Base-by-base conservation (phyloP, 1,140 invertebrate genomes). In the Tribolium madens region DNA sequence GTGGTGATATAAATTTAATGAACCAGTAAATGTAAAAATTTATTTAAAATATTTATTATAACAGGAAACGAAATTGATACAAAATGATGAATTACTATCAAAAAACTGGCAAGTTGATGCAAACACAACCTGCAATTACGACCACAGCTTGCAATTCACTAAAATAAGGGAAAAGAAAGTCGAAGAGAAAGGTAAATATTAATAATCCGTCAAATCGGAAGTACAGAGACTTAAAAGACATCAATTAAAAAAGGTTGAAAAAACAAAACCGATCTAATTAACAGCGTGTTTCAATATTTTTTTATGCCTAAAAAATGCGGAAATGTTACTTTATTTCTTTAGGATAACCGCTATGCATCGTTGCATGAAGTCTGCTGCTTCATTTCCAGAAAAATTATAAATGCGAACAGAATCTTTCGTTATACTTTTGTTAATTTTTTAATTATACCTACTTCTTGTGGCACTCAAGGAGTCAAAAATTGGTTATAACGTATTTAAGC, bases 161-260 rank as follows among this genome's bases (percentile, higher is more conserved):
- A 57, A 57, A 57, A 57, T 21, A 57, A 57, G 52, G 14, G 14
- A 21, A 57, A 57, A 57, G 52, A 57, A 57, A 57, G 52, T 21
- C 7, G 17, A 57, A 57, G 52, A 57, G 52, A 57, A 57, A 57
- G 52, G 52, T 57, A 21, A 21, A 57, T 18, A 57, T 50, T 50
- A 50, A 42, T 42, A 42, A 42, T 42, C n/a, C 36, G 36, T 42
- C 36, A 42, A 42, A 42, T 42, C 36, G 36, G 36, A 42, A 42
- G 9, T 42, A 42, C 36, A 42, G 36, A 42, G 36, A 42, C 7
- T 31, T 42, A 42, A 42, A 42, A 42, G 9, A 26, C n/a, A 42
- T 42, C 36, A 10, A 42, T 10, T n/a, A 42, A 42, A 4, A 42
- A 42, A 42, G 4, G 9, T 42, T n/a, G 1, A 42, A 42, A 42